Percentiles rank a stretch among this genome's conserved stretches.
Evolutionary conservation across 2,888 invertebrate species (phyloP).

Genomic region (Caenorhabditis panamensis): DNA sequence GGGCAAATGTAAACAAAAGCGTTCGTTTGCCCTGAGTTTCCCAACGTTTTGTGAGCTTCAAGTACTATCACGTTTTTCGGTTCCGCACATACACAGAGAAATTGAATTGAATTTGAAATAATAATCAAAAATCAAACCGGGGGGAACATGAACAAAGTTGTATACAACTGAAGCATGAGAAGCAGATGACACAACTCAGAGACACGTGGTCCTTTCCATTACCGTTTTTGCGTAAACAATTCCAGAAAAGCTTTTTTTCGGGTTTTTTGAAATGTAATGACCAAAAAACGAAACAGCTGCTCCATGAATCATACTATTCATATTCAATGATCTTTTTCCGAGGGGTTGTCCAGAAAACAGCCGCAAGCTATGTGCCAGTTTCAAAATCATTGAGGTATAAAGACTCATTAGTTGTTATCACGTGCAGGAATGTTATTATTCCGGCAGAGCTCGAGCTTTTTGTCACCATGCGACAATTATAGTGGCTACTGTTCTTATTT

Average conservation of each 20-base stretch:
- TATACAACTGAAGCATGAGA: too few species aligned
- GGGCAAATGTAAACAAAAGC: constrained; percentile 53
- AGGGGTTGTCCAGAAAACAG: neutral
- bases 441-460: neutral
- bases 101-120: neutral
- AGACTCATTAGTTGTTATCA: too few species aligned
- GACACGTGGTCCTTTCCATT: too few species aligned
- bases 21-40: constrained; percentile 18
- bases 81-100: constrained; percentile 30
- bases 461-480: constrained; percentile 3
- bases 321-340: too few species aligned
- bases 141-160: too few species aligned
- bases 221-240: constrained; percentile 11
- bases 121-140: neutral
- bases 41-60: constrained; percentile 50
- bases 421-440: too few species aligned
- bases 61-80: constrained; percentile 60
- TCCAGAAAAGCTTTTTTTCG: neutral
- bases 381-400: too few species aligned
- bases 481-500: constrained; percentile 11
- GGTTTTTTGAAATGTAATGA: neutral
- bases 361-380: too few species aligned
- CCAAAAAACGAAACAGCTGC: constrained; percentile 13
- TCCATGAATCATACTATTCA: neutral
- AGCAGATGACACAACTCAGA: too few species aligned